These are phyloP conservation scores for Nasonia oneida DNA, from an alignment of 2,888 invertebrate genomes.

Conservation along the genomic window DNA sequence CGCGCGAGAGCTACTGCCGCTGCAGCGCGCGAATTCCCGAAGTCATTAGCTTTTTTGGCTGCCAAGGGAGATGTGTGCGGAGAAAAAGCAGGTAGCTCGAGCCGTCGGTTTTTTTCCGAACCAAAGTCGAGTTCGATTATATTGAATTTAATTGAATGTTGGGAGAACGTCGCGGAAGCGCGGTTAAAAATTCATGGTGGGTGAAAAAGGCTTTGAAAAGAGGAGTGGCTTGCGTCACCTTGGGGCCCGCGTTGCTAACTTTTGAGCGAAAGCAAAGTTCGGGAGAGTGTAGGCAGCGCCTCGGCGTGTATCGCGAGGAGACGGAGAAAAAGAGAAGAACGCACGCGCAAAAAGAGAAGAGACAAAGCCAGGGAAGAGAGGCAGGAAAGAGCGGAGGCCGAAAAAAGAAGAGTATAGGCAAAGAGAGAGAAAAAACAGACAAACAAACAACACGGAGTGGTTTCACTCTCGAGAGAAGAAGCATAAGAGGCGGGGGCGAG, in stretches of 20 bases:
- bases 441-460: slow-evolving; percentile 45
- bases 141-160: not conserved
- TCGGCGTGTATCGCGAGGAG: not conserved
- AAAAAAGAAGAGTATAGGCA: slow-evolving; percentile 50
- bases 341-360: slow-evolving; percentile 17
- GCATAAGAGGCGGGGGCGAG: slow-evolving; percentile 17
- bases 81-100: slow-evolving; percentile 16
- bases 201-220: slow-evolving; percentile 38
- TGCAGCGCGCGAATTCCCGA: slow-evolving; percentile 15
- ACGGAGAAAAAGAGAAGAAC: not conserved
- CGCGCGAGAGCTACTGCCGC: not conserved
- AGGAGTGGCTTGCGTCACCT: slow-evolving; percentile 48
- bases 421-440: slow-evolving; percentile 21
- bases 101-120: not conserved
- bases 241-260: slow-evolving; percentile 32
- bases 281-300: slow-evolving; percentile 39
- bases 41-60: slow-evolving; percentile 48
- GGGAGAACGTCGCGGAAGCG: not conserved
- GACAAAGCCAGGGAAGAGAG: slow-evolving; percentile 34
- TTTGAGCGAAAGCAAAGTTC: slow-evolving; percentile 53
- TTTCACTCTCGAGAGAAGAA: slow-evolving; percentile 27
- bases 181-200: slow-evolving; percentile 41
- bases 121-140: not conserved
- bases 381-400: slow-evolving; percentile 55
- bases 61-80: not conserved